These are phyloP conservation scores for Microplitis manilae DNA, from an alignment of 2,888 invertebrate genomes.

Conservation along the genomic window DNA sequence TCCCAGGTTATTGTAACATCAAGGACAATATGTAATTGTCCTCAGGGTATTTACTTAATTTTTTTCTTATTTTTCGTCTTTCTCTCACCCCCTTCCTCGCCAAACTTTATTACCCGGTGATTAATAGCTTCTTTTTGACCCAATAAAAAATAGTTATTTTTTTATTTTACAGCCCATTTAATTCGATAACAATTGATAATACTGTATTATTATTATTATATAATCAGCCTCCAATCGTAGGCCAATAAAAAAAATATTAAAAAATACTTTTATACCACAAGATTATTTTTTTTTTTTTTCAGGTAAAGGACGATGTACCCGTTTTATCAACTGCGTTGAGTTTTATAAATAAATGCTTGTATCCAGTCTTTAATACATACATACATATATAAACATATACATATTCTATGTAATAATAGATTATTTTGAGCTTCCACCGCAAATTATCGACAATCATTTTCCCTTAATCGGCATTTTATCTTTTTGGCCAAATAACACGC, in stretches of 20 bases:
- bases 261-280: neutral
- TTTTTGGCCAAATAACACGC: conserved; percentile 61
- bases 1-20: neutral
- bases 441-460: conserved; percentile 59
- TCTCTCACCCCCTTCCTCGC: neutral
- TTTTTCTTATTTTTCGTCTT: neutral
- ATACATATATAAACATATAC: conserved; percentile 49
- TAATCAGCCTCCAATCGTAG: neutral
- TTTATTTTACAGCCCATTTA: neutral
- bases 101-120: neutral
- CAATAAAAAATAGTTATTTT: neutral
- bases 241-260: neutral
- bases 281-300: conserved; percentile 3
- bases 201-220: neutral
- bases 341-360: neutral
- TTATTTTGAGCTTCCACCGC: conserved; percentile 56
- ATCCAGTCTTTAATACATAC: conserved; percentile 32
- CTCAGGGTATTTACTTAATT: neutral
- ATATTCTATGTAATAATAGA: conserved; percentile 61
- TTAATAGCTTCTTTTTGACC: neutral
- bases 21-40: neutral
- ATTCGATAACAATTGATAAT: neutral
- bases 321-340: neutral
- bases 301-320: conserved; percentile 20
- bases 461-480: conserved; percentile 53